Conservation (phyloP, 1,140 invertebrate genomes). For the Brachionus paranguensis region DNA sequence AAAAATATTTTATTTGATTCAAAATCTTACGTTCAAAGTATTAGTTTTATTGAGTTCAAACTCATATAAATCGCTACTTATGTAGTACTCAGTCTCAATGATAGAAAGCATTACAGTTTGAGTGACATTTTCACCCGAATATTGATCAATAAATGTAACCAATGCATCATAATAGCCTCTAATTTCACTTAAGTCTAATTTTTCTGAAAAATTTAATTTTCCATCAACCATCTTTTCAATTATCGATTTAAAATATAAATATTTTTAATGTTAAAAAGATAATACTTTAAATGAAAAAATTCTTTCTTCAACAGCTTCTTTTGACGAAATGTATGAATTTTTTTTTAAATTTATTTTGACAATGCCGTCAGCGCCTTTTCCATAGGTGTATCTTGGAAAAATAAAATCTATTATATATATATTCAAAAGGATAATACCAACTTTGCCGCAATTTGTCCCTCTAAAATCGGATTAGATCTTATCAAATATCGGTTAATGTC, state of each 20-base stretch:
- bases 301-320: not conserved
- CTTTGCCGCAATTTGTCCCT: not conserved
- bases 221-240: not conserved
- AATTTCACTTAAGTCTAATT: not conserved
- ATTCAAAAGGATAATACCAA: not conserved
- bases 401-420: no score
- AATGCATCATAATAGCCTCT: not conserved
- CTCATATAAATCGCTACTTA: not conserved
- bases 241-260: not conserved
- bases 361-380: not conserved
- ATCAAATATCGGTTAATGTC: not conserved
- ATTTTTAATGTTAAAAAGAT: not conserved
- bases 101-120: not conserved
- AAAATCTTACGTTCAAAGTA: not conserved
- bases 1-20: not conserved
- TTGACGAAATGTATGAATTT: not conserved
- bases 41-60: not conserved
- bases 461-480: not conserved
- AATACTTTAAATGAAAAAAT: not conserved
- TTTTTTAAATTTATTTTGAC: not conserved
- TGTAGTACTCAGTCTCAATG: not conserved
- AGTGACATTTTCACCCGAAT: not conserved
- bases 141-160: not conserved
- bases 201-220: not conserved
- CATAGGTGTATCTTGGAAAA: not conserved